Evolutionary conservation across 2,888 invertebrate species (phyloP), one percentile per base, ranked within the genome.

Genomic region (Flexamia atlantica): DNA sequence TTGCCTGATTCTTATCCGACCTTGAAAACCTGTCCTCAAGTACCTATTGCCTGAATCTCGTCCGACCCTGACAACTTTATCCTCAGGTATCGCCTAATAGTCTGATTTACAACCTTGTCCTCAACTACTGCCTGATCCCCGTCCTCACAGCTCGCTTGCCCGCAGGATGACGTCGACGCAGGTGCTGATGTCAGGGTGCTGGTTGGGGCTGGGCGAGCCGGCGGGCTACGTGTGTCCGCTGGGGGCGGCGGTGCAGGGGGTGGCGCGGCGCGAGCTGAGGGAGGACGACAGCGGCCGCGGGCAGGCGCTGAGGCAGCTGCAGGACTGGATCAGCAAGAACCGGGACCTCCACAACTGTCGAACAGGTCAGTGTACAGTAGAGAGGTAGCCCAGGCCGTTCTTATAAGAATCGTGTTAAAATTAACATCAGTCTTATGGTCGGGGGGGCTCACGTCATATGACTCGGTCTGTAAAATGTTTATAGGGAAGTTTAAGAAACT

Each of bases 311-410:
- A 89, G 90, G 14, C 93, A 95, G 88, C 90, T 96, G 89, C 91
- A 93, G 70, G 93, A 94, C 28, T 96, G 95, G 95, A 93, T 96
- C 85, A 89, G 91, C 57, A 93, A 95, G 89, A 95, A 95, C 88
- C 90, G 90, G 30, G 95, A 95, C 88, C 92, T 96, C 85, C 92
- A 91, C 88, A 93, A 95, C 89, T 92, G 95, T 83, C 91, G 95
- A 85, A 91, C 92, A 89, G 94, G 94, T 94, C 89, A 88, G 86
- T 83, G 20, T n/a, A n/a, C n/a, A n/a, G n/a, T n/a, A n/a, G n/a
- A n/a, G n/a, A n/a, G 17, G n/a, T 10, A 14, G 7, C 9, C 42
- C 14, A 14, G 14, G 42, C 42, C 7, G 42, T n/a, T n/a, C n/a
- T n/a, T n/a, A n/a, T n/a, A n/a, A n/a, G n/a, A n/a, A n/a, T n/a